A percentile compares a stretch with the other conserved stretches of the same genome.
phyloP scores from a whole-genome alignment of 2,888 invertebrate genomes.

The Steromphala cineraria region DNA sequence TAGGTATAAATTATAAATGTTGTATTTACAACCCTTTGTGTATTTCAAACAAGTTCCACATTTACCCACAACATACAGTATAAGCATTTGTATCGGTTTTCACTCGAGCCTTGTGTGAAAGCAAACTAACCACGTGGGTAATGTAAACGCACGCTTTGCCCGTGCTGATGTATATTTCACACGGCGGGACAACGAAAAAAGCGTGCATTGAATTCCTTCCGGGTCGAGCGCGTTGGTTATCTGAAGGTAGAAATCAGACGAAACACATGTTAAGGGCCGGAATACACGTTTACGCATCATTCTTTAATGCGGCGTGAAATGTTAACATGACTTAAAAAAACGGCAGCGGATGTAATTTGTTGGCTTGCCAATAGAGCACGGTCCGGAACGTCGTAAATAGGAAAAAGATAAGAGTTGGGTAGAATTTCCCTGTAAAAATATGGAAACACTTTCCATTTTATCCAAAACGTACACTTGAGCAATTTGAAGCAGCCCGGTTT shows the following conservation, averaged over 20 bases:
- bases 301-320: slow-evolving; percentile 2
- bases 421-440: neutral
- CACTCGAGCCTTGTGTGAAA: neutral
- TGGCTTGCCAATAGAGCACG: neutral
- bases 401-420: neutral
- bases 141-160: neutral
- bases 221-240: neutral
- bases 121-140: neutral
- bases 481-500: neutral
- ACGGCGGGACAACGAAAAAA: neutral
- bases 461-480: neutral
- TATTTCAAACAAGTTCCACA: too few species aligned
- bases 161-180: neutral
- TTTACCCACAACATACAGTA: too few species aligned
- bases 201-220: neutral
- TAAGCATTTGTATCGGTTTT: neutral
- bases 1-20: too few species aligned
- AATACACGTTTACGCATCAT: neutral
- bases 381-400: neutral
- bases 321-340: neutral
- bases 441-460: neutral
- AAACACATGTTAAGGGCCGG: neutral
- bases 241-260: neutral
- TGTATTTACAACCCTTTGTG: too few species aligned
- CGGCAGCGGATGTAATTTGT: neutral